Conservation (phyloP, 2,888 invertebrate genomes). For the Thecocarcelia acutangulata region DNA sequence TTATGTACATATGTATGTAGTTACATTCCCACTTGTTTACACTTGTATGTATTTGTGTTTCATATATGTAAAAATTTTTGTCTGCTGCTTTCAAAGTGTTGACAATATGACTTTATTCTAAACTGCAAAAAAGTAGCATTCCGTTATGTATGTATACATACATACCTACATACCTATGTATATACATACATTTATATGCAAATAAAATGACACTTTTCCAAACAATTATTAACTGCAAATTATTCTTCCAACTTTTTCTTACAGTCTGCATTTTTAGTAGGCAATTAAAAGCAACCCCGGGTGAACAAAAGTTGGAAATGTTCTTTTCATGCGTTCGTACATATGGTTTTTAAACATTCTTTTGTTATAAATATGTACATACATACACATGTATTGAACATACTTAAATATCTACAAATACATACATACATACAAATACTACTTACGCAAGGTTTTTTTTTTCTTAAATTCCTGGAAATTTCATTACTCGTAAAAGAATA, state of each 20-base stretch:
- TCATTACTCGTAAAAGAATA: slow-evolving; percentile 52
- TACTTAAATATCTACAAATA: no score
- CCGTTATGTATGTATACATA: neutral
- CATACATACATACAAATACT: no score
- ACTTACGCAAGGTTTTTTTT: no score
- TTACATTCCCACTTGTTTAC: no score
- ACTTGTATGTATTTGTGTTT: no score
- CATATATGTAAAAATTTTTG: no score
- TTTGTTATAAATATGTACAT: neutral
- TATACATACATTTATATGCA: neutral
- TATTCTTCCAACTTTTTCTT: slow-evolving; percentile 14
- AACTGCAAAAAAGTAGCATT: no score
- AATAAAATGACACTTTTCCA: slow-evolving; percentile 16
- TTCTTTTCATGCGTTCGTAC: no score
- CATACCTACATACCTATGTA: neutral
- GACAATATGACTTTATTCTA: no score
- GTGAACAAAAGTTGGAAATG: neutral
- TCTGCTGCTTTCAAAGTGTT: no score
- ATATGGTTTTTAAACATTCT: no score
- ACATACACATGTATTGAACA: neutral
- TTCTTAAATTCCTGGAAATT: neutral
- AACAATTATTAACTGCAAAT: slow-evolving; percentile 42
- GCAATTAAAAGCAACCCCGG: slow-evolving; percentile 15
- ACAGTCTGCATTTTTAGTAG: slow-evolving; percentile 20
- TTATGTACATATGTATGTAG: no score